These are phyloP conservation scores for Seira musarum DNA, from an alignment of 2,888 invertebrate genomes.

Conservation along the genomic window DNA sequence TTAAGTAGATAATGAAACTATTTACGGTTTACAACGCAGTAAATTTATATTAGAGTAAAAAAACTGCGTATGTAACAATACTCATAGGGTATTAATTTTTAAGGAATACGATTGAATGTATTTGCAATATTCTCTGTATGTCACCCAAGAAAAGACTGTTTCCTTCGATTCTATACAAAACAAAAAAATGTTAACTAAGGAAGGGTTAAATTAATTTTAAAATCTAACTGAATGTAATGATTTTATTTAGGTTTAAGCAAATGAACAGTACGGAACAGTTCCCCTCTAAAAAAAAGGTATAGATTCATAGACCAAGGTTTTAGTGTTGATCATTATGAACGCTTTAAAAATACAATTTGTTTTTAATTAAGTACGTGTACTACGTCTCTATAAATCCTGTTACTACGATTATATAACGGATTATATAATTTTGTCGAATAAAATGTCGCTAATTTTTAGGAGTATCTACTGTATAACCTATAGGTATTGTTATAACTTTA, in stretches of 20 bases:
- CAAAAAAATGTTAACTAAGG: background rate
- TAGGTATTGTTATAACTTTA: background rate
- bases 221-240: background rate
- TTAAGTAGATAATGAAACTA: background rate
- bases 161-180: constrained; percentile 42
- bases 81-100: constrained; percentile 23
- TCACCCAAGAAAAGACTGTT: constrained; percentile 59
- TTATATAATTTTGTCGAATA: background rate
- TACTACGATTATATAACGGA: background rate
- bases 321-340: background rate
- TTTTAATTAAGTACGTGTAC: background rate
- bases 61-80: constrained; percentile 31
- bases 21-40: no score
- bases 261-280: background rate
- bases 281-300: background rate
- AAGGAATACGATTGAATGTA: background rate
- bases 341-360: constrained; percentile 8
- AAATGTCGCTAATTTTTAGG: background rate
- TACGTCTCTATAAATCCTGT: background rate
- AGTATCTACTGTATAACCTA: background rate
- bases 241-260: background rate
- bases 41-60: no score
- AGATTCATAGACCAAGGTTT: constrained; percentile 11
- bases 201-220: constrained; percentile 12
- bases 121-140: constrained; percentile 38